Base-by-base conservation (phyloP, 2,888 invertebrate genomes). In the Alsophila aescularia region DNA sequence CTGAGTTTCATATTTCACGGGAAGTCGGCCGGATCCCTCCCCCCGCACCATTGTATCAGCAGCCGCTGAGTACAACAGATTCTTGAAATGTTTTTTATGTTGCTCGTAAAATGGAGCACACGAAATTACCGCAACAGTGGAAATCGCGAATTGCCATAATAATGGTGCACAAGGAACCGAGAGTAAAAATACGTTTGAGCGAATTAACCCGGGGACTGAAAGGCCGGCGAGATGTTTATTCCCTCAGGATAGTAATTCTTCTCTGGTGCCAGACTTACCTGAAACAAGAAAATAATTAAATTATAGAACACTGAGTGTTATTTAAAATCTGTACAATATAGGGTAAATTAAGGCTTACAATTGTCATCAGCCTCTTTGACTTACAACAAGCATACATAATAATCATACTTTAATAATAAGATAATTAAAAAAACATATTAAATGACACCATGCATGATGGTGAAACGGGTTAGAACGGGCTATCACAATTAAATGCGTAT, bases 1-100 rank as follows among this genome's bases (percentile, higher is more conserved):
- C 68, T 66, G 74, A 73, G 79, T 82, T 82, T 81, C 81, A 86
- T 86, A 84, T 85, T 82, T 82, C 76, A 83, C 75, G 72, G 63
- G 70, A 72, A 76, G 67, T 67, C 69, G 66, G 66, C 69, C 72
- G 68, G 60, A 67, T 54, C 72, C 66, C 68, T 65, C 67, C 62
- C 27, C 32, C 59, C 39, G 52, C 60, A 57, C 61, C 61, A 52
- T 58, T 59, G 59, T 62, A 61, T 70, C 66, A 67, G 69, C 42
- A 47, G 50, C 54, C 48, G 52, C 43, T 32, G 50, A 58, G 66
- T 72, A 79, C 74, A 70, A 64, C 67, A 72, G 72, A 70, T 66
- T 63, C 69, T 72, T 57, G 73, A 75, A 72, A 73, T 77, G 75
- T 81, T 83, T 83, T 86, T 87, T 83, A 83, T 81, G 77, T 75